Base-by-base conservation (phyloP, 1,140 invertebrate species). In the Dysdera silvatica region DNA sequence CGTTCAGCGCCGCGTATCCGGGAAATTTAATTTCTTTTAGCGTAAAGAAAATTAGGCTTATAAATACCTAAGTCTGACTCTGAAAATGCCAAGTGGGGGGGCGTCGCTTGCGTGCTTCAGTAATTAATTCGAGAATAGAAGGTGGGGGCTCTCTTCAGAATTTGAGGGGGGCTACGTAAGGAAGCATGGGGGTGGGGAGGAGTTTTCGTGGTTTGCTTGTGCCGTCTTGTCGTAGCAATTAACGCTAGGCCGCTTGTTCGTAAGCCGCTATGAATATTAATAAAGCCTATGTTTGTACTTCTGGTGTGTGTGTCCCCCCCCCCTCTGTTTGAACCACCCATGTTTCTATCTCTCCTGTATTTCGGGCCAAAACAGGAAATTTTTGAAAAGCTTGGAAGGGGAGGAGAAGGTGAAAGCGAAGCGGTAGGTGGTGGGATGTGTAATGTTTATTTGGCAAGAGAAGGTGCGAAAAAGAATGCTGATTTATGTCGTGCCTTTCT, bases 1-100 rank as follows among this genome's bases (percentile, higher is more conserved):
- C 35, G n/a, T 29, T 40, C 41, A n/a, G n/a, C 23, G 23, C 52
- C 23, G 52, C 52, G 33, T 59, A 59, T 61, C 33, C 58, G 35
- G 53, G 61, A 63, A 63, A 63, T 56, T 63, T 63, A 63, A 63
- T 63, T 63, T 63, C 61, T 63, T 63, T 63, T 31, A 47, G 52
- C 14, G 61, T 45, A 63, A 63, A 63, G 61, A 63, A 63, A 63
- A 63, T 63, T 55, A 63, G 61, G 61, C 53, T 63, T 63, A 63
- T 56, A 63, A 63, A 63, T 63, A 63, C 61, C 61, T 40, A 54
- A 52, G 23, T 40, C 23, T 33, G 52, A 47, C 53, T 33, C 33
- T 20, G 18, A 26, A 16, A 26, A 18, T 7, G 29, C 24, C 20
- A 49, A 40, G 47, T 20, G 47, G 47, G 14, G 48, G 33, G 37